Evolutionary conservation across 2,888 invertebrate genomes (phyloP), one percentile per base, ranked within the genome.

Genomic region (Portevinia maculata): DNA sequence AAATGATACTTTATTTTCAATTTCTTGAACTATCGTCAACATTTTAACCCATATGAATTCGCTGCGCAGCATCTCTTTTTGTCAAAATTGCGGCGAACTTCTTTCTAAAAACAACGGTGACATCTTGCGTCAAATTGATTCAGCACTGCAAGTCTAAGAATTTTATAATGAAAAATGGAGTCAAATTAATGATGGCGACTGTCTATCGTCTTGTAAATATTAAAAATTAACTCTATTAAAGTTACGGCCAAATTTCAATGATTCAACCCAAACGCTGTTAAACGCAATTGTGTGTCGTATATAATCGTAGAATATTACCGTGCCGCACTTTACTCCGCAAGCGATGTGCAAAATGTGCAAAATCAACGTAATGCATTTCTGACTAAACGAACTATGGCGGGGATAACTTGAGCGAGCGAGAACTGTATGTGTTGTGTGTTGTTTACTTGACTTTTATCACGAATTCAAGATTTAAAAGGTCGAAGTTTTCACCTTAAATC

Each of bases 151-250:
- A 65, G 78, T 84, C 83, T 44, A 75, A 79, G 70, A 79, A 85
- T 84, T 81, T 79, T 81, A 73, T 67, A 85, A 86, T 86, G 86
- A 87, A 88, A 87, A 86, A 88, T 88, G 88, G 88, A 88, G 88
- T 88, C 88, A 86, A 87, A 86, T 87, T 88, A 88, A 88, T 88
- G 87, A 89, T 89, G 89, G 89, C 89, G 88, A 87, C 79, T 84
- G 85, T 85, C 84, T 85, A 81, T 86, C 87, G 87, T 88, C 87
- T 88, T 88, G 88, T 88, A 88, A 89, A 89, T 89, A 89, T 87
- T 87, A 87, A 87, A 87, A 86, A 87, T 84, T 85, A 86, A 87
- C 79, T 84, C 64, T 84, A 75, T 83, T 85, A 76, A 84, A 84
- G 79, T 84, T 84, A 76, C 84, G 74, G 74, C 21, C 46, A 74